Evolutionary conservation across 92 coral and sea anemone species (phyloP).

Genomic region (Actinernus sp.): DNA sequence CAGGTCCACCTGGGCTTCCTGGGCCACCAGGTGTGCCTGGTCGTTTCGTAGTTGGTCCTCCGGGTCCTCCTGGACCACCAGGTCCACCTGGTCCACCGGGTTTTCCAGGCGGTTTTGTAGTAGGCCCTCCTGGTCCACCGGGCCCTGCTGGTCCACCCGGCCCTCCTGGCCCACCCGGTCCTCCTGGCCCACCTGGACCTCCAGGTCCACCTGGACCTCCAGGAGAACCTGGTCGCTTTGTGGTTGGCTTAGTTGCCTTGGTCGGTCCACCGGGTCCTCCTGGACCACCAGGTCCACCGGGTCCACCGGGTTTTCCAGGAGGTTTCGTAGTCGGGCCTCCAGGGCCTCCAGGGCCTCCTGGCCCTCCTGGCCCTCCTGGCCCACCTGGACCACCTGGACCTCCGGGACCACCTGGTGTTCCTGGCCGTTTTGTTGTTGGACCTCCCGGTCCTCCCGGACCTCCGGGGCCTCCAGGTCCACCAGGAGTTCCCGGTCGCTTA

Average conservation of each 20-base stretch:
- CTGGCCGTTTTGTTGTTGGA: too few species aligned
- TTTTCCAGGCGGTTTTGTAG: too few species aligned
- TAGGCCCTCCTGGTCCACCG: constrained; percentile 80
- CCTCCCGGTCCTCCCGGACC: too few species aligned
- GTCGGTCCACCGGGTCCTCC: constrained; percentile 83
- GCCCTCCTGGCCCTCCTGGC: constrained; percentile 91
- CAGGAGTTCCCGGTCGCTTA: too few species aligned
- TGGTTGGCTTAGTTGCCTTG: too few species aligned
- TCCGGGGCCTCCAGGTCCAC: constrained; percentile 64
- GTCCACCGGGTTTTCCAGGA: too few species aligned
- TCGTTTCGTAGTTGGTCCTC: too few species aligned
- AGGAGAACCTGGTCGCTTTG: constrained; percentile 60
- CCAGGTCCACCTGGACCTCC: constrained; percentile 92
- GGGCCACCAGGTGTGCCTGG: constrained; percentile 63
- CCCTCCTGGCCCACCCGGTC: constrained; percentile 69
- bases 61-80: constrained; percentile 74
- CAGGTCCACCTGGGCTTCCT: constrained; percentile 69
- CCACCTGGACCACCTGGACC: constrained; percentile 90
- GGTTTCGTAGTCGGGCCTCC: too few species aligned
- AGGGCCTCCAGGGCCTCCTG: too few species aligned
- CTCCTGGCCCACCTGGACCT: constrained; percentile 85
- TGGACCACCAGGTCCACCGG: constrained; percentile 77
- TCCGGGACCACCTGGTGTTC: constrained; percentile 95
- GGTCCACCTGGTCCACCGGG: constrained; percentile 76
- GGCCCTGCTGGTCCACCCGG: constrained; percentile 78